Evolutionary conservation across 2,888 invertebrate species (phyloP), one percentile per base, ranked within the genome.

Genomic region (Macrosiphum euphorbiae): DNA sequence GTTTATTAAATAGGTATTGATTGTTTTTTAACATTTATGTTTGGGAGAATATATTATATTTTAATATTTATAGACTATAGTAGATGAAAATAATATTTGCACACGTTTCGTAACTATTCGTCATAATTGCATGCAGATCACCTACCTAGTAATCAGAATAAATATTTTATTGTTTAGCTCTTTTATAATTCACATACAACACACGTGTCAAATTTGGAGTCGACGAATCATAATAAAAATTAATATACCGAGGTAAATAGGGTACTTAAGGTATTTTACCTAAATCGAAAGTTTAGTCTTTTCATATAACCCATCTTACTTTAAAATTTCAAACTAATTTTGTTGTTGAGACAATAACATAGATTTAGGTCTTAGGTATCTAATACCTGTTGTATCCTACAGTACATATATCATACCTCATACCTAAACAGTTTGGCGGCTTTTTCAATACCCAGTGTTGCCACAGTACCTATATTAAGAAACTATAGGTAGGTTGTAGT

Each of bases 381-480:
- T 20, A 78, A 41, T 7, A 35, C 35, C 20, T 35, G 8, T 8
- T 78, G 35, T 78, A 78, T 78, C 8, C 20, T 35, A 78, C 20
- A 20, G 35, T 20, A 78, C 78, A 35, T 35, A 35, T 35, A 35
- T 16, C 35, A 35, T 78, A 78, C 78, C 78, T 78, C 8, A 20
- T 55, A 55, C 55, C 55, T 55, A 55, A 2, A 44, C 28, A 58
- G 16, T 89, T 90, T 90, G 35, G 90, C 67, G 90, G 67, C 8
- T 90, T 90, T 90, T 90, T 52, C 55, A 52, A 52, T 52, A 88
- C 16, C 24, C 88, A 88, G 88, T 88, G 88, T 88, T 88, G 52
- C 88, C 88, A 88, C 24, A 88, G 52, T 86, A 44, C 44, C 44
- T 44, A 44, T 47, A 86, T 86, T 44, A 85, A 44, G 28, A 44